Conservation (phyloP, 2,113 vertebrate species). For the Rhea americana region DNA sequence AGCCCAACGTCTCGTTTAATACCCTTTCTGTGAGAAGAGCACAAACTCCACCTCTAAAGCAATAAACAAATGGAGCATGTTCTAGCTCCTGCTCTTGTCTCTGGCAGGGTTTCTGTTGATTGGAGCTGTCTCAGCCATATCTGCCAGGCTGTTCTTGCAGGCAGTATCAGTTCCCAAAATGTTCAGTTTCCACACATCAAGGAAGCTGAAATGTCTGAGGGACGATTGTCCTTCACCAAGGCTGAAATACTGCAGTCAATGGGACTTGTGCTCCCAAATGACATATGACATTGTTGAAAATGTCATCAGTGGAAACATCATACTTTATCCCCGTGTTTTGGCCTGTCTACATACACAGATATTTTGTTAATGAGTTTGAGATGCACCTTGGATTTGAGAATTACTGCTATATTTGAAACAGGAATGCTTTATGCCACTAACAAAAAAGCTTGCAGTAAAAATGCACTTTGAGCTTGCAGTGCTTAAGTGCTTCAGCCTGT, state of each 20-base stretch:
- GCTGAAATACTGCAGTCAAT: background rate
- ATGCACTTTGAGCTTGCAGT: background rate
- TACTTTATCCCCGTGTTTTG: background rate
- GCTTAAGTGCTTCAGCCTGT: background rate
- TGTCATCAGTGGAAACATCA: background rate
- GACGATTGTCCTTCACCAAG: background rate
- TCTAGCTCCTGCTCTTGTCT: background rate
- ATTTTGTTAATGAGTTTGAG: background rate
- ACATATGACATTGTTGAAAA: background rate
- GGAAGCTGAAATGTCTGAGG: background rate
- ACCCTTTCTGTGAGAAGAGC: background rate
- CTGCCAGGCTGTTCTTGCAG: background rate
- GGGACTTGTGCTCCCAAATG: background rate
- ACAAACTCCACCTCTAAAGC: background rate
- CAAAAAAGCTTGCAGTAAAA: background rate
- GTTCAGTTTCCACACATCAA: rapidly evolving
- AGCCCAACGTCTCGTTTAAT: background rate
- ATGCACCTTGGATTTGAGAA: background rate
- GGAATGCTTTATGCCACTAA: background rate
- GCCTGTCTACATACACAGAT: background rate
- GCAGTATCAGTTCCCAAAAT: background rate
- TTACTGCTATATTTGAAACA: background rate
- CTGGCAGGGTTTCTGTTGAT: background rate
- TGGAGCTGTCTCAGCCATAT: background rate
- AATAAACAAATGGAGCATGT: background rate